Evolutionary conservation across 2,888 invertebrate species (phyloP).

Genomic region (Gortyna flavago): DNA sequence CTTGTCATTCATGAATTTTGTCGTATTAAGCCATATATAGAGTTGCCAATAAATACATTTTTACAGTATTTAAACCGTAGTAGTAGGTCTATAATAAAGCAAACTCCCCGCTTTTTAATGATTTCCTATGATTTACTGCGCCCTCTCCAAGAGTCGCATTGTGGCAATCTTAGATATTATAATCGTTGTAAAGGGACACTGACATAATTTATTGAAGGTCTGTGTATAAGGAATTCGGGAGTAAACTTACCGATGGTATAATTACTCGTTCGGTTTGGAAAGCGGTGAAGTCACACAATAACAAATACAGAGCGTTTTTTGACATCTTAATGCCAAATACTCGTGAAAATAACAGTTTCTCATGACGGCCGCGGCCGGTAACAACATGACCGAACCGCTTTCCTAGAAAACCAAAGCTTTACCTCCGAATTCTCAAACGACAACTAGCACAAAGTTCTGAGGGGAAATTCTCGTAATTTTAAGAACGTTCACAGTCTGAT

Average conservation of each 20-base stretch:
- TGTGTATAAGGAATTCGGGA: not conserved
- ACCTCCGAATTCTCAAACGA: not conserved
- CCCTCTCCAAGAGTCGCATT: conserved; percentile 44
- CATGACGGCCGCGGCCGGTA: not conserved
- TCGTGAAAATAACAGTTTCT: not conserved
- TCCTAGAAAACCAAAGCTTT: not conserved
- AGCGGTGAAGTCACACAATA: not conserved
- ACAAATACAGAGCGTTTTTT: not conserved
- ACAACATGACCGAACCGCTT: not conserved
- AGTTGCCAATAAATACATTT: conserved; percentile 41
- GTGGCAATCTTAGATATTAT: conserved; percentile 15
- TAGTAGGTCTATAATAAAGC: not conserved
- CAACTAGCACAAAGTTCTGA: not conserved
- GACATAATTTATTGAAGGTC: not conserved
- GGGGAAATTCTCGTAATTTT: no score
- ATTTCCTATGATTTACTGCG: conserved; percentile 4
- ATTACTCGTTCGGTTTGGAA: not conserved
- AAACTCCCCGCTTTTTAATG: conserved; percentile 7
- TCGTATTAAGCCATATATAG: conserved; percentile 13
- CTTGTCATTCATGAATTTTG: not conserved
- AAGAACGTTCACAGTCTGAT: no score
- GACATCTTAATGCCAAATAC: not conserved
- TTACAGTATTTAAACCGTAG: conserved; percentile 29
- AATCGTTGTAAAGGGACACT: not conserved
- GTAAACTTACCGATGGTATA: not conserved